Conservation (phyloP, 2,113 vertebrate species). For the Elephas maximus region DNA sequence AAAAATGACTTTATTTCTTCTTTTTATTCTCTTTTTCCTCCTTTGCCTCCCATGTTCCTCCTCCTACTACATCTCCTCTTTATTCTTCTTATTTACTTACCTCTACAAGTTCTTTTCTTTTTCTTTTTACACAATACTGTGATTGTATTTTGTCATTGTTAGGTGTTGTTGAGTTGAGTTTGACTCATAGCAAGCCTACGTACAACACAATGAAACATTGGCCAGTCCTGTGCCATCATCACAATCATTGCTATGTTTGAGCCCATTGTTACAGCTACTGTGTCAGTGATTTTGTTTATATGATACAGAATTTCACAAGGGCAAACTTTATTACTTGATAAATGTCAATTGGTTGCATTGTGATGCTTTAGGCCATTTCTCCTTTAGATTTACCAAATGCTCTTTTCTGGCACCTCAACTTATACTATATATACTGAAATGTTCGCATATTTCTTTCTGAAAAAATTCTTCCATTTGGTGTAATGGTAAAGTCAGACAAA, state of each 20-base stretch:
- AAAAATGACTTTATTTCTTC: background rate
- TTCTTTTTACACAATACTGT: background rate
- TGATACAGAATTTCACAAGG: background rate
- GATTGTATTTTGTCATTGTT: background rate
- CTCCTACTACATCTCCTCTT: background rate
- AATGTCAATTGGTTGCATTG: background rate
- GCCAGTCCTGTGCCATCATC: too few relatives aligned
- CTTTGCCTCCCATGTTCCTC: background rate
- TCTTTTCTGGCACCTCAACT: background rate
- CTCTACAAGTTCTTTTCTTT: background rate
- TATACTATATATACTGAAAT: background rate
- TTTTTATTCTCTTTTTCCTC: background rate
- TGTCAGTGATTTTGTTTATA: background rate
- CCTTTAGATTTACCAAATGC: background rate
- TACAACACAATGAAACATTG: too few relatives aligned
- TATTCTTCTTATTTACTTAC: background rate
- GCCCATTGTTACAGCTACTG: too few relatives aligned
- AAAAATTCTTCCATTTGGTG: background rate
- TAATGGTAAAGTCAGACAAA: background rate
- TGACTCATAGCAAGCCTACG: too few relatives aligned
- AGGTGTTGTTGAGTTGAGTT: too few relatives aligned
- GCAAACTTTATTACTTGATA: background rate
- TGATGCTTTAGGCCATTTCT: background rate
- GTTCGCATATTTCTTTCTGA: background rate
- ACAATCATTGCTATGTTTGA: too few relatives aligned